Evolutionary conservation across 2,888 invertebrate genomes (phyloP).

Genomic region (Dasypogon diadema): DNA sequence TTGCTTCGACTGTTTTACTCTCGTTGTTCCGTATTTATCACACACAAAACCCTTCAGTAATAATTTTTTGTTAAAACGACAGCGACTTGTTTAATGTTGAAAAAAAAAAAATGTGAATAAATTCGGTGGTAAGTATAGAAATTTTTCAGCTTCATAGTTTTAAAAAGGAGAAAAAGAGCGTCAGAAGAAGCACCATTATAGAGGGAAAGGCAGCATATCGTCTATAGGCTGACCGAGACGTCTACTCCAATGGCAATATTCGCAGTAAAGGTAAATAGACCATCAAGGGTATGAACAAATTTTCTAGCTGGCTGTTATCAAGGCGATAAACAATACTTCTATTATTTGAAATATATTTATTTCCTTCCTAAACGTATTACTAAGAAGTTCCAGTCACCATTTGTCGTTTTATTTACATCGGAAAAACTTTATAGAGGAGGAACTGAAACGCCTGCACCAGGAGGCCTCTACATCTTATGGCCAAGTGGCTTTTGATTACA

Average conservation of each 20-base stretch:
- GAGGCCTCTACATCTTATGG: slow-evolving; percentile 73
- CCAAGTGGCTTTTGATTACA: slow-evolving; percentile 84
- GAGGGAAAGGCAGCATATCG: slow-evolving; percentile 9
- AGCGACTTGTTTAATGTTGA: no score
- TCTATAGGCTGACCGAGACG: slow-evolving; percentile 27
- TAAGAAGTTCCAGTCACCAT: background rate
- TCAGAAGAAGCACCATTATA: slow-evolving; percentile 17
- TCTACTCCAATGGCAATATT: slow-evolving; percentile 31
- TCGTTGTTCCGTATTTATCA: no score
- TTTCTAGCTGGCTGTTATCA: slow-evolving; percentile 45
- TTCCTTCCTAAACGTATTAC: background rate
- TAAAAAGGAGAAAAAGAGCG: background rate
- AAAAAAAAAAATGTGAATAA: no score
- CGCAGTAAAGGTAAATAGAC: slow-evolving; percentile 53
- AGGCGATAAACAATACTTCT: background rate
- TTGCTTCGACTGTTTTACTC: no score
- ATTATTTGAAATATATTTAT: background rate
- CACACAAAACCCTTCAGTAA: no score
- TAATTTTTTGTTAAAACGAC: no score
- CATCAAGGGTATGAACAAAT: slow-evolving; percentile 44
- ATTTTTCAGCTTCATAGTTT: slow-evolving; percentile 37
- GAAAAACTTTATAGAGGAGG: slow-evolving; percentile 80
- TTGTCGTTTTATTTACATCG: slow-evolving; percentile 20
- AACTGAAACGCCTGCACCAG: slow-evolving; percentile 86
- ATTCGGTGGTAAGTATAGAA: slow-evolving; percentile 36